Base-by-base conservation (phyloP, 1,140 invertebrate species). In the Contarinia nasturtii region DNA sequence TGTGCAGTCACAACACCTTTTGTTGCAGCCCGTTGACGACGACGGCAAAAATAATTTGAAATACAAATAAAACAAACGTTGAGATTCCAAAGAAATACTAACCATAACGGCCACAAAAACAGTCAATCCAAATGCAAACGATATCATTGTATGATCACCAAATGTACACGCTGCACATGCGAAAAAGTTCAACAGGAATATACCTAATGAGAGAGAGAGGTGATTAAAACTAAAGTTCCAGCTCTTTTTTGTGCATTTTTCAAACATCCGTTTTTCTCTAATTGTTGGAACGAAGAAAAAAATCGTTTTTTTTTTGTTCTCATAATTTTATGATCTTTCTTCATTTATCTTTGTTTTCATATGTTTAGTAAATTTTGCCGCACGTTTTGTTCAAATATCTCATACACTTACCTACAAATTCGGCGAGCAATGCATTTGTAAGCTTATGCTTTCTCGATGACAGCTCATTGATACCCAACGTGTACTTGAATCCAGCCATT, bases 51-150 rank as follows among this genome's bases (percentile, higher is more conserved):
- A 10, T 27, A 27, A 27, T 27, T 5, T 27, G 10, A 27, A 10
- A 27, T 5, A 27, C 3, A 27, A 27, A 27, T 5, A 27, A 27
- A 27, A 27, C 27, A 27, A 27, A 10, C 22, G n/a, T n/a, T n/a
- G n/a, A n/a, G n/a, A n/a, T n/a, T n/a, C n/a, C n/a, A n/a, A n/a
- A n/a, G n/a, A 34, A 50, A 50, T 48, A 64, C 68, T 66, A 65
- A 81, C 79, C 65, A 81, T 83, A 20, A 85, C 79, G 48, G 76
- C 71, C 46, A 81, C 79, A 52, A 84, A 89, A 37, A 94, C 80
- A 1, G 77, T 70, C 36, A 95, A 67, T 48, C 91, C 91, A 60
- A 94, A 94, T 3, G 84, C 75, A 7, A 96, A 67, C 12, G 37
- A 40, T 7, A 40, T 40, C 37, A 14, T 40, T 14, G 37, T 40